These are phyloP conservation scores for Drosophila meridionalis DNA, from an alignment of 2,888 invertebrate genomes.

Conservation along the genomic window DNA sequence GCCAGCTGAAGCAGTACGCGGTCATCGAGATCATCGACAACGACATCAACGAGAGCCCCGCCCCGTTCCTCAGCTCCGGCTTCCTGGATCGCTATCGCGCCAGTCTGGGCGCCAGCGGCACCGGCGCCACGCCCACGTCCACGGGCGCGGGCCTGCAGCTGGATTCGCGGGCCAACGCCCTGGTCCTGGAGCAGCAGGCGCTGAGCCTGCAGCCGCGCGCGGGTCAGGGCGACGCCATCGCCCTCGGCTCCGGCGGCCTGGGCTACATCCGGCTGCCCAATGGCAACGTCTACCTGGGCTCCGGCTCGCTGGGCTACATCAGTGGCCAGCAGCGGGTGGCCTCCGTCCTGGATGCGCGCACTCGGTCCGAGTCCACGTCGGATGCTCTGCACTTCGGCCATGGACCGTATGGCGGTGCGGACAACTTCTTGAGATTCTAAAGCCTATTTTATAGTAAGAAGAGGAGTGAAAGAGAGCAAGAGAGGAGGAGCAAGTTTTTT, in stretches of 20 bases:
- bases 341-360: slow-evolving; percentile 79
- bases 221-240: slow-evolving; percentile 68
- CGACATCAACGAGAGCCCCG: slow-evolving; percentile 78
- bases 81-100: slow-evolving; percentile 78
- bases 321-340: slow-evolving; percentile 81
- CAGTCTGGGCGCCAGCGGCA: slow-evolving; percentile 61
- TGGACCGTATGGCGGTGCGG: slow-evolving; percentile 74
- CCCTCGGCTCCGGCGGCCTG: slow-evolving; percentile 84
- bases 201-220: slow-evolving; percentile 52
- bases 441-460: slow-evolving; percentile 8
- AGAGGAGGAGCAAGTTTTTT: slow-evolving; percentile 27
- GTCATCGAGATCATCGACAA: slow-evolving; percentile 84
- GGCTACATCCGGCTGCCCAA: slow-evolving; percentile 84
- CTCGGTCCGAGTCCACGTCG: slow-evolving; percentile 78
- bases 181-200: slow-evolving; percentile 64
- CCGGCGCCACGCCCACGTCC: slow-evolving; percentile 35
- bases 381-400: slow-evolving; percentile 83
- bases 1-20: slow-evolving; percentile 84
- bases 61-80: slow-evolving; percentile 75
- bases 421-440: slow-evolving; percentile 64
- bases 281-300: slow-evolving; percentile 84
- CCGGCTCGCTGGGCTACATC: slow-evolving; percentile 84
- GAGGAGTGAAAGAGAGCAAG: not conserved
- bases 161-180: slow-evolving; percentile 65
- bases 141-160: slow-evolving; percentile 51